Conservation (phyloP, 2,113 vertebrate species). For the Callocephalon fimbriatum region DNA sequence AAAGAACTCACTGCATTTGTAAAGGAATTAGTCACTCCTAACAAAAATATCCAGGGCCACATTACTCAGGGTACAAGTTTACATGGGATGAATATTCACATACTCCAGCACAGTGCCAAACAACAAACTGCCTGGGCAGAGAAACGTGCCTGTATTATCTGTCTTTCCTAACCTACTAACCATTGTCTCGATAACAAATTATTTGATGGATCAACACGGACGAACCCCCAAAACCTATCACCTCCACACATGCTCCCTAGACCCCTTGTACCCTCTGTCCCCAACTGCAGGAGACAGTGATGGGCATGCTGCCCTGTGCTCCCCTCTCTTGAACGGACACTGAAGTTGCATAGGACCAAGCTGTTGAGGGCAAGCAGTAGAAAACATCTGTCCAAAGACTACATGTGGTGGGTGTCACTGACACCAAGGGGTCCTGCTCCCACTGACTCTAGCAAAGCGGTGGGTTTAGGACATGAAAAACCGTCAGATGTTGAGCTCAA, state of each 20-base stretch:
- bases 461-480: background rate
- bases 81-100: background rate
- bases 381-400: background rate
- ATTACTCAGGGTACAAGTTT: background rate
- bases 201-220: background rate
- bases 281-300: background rate
- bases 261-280: fast-evolving
- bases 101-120: background rate
- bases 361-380: background rate
- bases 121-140: background rate
- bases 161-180: background rate
- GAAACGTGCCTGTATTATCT: background rate
- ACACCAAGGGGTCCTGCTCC: background rate
- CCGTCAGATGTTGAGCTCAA: background rate
- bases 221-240: background rate
- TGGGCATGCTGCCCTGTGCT: background rate
- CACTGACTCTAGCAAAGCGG: background rate
- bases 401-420: background rate
- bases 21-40: background rate
- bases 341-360: background rate
- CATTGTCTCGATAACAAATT: background rate
- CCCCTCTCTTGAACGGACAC: fast-evolving
- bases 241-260: background rate
- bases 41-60: background rate
- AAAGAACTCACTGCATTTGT: background rate